Conservation (phyloP, 2,888 invertebrate genomes). For the Sinhomidia bicolor region DNA sequence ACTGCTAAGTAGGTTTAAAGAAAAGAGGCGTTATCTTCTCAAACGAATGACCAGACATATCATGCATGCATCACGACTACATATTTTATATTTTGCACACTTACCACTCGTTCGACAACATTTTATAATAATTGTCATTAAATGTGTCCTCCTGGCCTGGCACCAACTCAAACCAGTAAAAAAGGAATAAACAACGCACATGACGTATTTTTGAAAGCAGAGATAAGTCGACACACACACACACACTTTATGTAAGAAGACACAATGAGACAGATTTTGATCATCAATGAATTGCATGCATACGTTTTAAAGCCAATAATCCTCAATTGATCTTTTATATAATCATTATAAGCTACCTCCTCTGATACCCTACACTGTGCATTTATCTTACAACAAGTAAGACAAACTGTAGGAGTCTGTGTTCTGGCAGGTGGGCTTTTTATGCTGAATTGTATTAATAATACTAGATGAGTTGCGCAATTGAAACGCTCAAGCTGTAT, state of each 20-base stretch:
- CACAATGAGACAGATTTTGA: constrained; percentile 23
- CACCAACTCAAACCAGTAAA: constrained; percentile 31
- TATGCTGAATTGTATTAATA: constrained; percentile 13
- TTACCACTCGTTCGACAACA: constrained; percentile 28
- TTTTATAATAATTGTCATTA: not conserved
- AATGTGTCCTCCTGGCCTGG: not conserved
- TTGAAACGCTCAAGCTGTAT: not conserved
- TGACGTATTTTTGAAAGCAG: constrained; percentile 15
- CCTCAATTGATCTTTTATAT: not conserved
- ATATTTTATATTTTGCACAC: constrained; percentile 66
- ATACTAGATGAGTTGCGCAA: constrained; percentile 55
- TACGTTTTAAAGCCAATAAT: not conserved
- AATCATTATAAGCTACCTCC: not conserved
- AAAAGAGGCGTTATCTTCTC: constrained; percentile 6
- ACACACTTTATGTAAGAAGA: not conserved
- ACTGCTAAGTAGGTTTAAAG: not conserved
- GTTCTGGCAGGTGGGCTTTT: constrained; percentile 59
- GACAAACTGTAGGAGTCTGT: constrained; percentile 32
- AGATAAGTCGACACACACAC: not conserved
- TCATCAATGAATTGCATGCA: constrained; percentile 10
- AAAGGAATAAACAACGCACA: constrained; percentile 33
- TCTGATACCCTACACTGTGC: not conserved
- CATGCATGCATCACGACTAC: constrained; percentile 58
- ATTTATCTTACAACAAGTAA: no score
- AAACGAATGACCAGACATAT: constrained; percentile 1